Percentiles rank a stretch among this genome's conserved stretches.
Conservation (phyloP, 2,797 vertebrate species). For the Enteromius afrohamiltoni region DNA sequence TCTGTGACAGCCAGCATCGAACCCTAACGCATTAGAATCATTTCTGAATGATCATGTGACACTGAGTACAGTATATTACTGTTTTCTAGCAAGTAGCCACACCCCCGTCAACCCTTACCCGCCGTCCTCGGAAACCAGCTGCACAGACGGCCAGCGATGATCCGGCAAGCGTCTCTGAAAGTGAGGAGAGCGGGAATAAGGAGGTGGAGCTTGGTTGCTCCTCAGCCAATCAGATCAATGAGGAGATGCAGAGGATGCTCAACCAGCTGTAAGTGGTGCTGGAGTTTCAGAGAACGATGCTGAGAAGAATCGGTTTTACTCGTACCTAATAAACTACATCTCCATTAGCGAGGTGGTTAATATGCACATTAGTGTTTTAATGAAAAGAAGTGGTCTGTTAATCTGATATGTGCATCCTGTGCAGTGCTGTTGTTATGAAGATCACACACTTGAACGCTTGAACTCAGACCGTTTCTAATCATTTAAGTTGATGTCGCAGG, state of each 20-base stretch:
- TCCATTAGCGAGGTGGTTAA: neutral
- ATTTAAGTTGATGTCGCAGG: conserved; percentile 64
- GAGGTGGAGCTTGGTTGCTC: conserved; percentile 85
- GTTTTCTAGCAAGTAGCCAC: conserved; percentile 82
- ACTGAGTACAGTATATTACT: neutral
- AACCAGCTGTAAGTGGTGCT: conserved; percentile 87
- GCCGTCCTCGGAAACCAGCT: conserved; percentile 74
- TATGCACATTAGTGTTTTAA: neutral
- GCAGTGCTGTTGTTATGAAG: neutral
- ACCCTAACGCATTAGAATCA: neutral
- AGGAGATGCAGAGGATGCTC: conserved; percentile 94
- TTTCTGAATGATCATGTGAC: neutral
- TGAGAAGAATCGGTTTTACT: neutral
- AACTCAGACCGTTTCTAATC: neutral
- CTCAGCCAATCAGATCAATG: conserved; percentile 88
- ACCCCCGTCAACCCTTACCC: conserved; percentile 84
- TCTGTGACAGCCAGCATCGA: too few relatives aligned
- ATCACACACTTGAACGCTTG: neutral
- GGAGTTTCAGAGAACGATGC: neutral
- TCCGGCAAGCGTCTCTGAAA: conserved; percentile 79
- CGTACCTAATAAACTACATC: neutral
- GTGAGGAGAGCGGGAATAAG: conserved; percentile 79
- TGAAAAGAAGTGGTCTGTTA: neutral
- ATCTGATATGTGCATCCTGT: neutral
- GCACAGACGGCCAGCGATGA: conserved; percentile 77